phyloP scores from a whole-genome alignment of 2,797 vertebrate species.

The Notamacropus eugenii region DNA sequence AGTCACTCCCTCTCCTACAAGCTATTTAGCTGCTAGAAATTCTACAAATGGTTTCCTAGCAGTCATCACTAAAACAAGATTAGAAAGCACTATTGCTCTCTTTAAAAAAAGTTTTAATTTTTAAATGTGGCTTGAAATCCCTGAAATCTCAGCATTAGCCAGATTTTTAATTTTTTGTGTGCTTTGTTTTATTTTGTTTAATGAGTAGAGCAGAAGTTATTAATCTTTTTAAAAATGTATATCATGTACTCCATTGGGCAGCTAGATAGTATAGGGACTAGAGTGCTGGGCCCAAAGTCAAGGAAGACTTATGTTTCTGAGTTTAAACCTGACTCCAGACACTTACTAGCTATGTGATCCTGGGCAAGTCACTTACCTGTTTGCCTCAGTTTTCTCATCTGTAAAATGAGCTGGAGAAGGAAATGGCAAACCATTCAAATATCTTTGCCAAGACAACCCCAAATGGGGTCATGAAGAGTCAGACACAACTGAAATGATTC shows the following conservation, averaged over 20 bases:
- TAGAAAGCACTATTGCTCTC: not conserved
- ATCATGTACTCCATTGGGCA: not conserved
- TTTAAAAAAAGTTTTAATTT: not conserved
- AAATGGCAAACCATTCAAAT: not conserved
- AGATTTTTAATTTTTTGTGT: not conserved
- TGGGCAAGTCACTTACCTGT: not conserved
- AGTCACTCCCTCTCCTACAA: not conserved
- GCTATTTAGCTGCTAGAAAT: not conserved
- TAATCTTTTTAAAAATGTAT: not conserved
- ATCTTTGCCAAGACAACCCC: not conserved
- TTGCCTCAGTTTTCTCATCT: not conserved
- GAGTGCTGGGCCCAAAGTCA: not conserved
- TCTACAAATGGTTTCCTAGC: not conserved
- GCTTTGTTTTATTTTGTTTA: not conserved
- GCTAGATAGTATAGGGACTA: not conserved
- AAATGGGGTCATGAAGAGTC: not conserved
- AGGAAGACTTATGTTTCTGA: not conserved
- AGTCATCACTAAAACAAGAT: not conserved
- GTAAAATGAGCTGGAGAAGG: not conserved
- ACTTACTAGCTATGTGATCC: not conserved
- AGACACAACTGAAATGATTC: not conserved
- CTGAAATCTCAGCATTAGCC: not conserved
- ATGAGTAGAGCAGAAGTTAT: not conserved
- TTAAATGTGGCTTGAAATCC: not conserved
- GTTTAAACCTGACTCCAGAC: not conserved